Conservation (phyloP, 30 jellyfish, hydroid and myxozoan genomes). For the Chrysaora quinquecirrha region DNA sequence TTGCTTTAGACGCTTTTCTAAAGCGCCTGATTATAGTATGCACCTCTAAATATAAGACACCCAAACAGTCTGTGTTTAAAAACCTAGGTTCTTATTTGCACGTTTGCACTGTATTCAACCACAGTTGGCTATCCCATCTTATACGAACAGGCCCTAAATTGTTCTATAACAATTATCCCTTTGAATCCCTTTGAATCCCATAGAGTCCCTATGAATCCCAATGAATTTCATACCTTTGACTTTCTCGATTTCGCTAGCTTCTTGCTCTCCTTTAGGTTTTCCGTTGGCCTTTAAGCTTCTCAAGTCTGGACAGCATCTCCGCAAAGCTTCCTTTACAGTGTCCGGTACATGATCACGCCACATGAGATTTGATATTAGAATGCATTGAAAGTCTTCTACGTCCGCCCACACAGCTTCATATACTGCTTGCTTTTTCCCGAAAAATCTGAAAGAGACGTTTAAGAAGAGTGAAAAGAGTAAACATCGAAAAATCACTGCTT, state of each 20-base stretch:
- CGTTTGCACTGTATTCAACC: no score
- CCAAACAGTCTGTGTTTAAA: no score
- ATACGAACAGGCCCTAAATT: no score
- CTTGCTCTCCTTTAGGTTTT: constrained; percentile 11
- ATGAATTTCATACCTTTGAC: neutral
- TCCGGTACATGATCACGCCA: constrained; percentile 93
- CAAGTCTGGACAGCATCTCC: constrained; percentile 18
- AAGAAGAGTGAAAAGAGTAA: neutral
- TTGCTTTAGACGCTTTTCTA: no score
- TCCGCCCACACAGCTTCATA: constrained; percentile 88
- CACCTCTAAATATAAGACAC: no score
- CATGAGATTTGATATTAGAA: constrained; percentile 85
- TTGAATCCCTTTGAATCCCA: no score
- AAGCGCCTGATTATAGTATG: no score
- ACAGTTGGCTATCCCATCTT: no score
- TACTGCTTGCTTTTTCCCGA: constrained; percentile 73
- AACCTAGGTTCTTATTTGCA: no score
- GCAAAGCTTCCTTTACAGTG: constrained; percentile 68
- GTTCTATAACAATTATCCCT: no score
- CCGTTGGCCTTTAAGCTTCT: neutral
- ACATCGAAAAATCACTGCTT: neutral
- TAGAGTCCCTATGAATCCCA: no score
- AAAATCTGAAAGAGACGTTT: constrained; percentile 48
- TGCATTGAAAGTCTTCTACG: constrained; percentile 87
- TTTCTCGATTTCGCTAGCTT: neutral